Percentiles rank a stretch among this genome's conserved stretches.
Conservation (phyloP, 2,888 invertebrate species). For the Dendrolimus houi region DNA sequence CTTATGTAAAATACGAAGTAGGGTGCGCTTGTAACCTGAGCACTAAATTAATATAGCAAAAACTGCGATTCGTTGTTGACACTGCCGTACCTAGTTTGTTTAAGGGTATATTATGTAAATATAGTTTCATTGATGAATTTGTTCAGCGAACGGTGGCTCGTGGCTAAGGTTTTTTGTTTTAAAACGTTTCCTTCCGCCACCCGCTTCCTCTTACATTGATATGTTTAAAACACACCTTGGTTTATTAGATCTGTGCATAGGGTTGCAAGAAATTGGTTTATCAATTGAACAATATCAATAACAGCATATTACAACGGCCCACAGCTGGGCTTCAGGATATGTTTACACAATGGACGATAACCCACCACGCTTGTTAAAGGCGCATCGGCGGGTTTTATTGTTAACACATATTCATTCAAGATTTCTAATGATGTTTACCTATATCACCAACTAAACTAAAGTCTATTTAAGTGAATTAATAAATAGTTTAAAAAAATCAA, state of each 20-base stretch:
- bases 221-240: not conserved
- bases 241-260: not conserved
- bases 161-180: slow-evolving; percentile 58
- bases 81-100: slow-evolving; percentile 56
- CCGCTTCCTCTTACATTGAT: slow-evolving; percentile 19
- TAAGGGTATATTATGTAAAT: slow-evolving; percentile 70
- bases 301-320: too few species aligned
- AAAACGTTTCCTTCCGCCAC: slow-evolving; percentile 32
- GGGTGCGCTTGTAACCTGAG: slow-evolving; percentile 62
- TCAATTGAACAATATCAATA: too few species aligned
- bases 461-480: too few species aligned
- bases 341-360: too few species aligned
- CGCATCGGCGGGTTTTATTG: too few species aligned
- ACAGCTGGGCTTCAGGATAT: too few species aligned
- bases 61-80: slow-evolving; percentile 43
- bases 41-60: slow-evolving; percentile 68
- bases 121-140: slow-evolving; percentile 49
- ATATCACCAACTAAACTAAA: too few species aligned
- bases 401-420: too few species aligned
- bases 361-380: too few species aligned
- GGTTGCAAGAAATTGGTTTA: too few species aligned
- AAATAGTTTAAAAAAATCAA: too few species aligned
- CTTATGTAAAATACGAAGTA: slow-evolving; percentile 25
- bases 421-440: too few species aligned
- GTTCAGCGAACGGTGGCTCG: slow-evolving; percentile 49